Evolutionary conservation across 2,113 vertebrate species (phyloP), one percentile per base, ranked within the genome.

Genomic region (Zosterops japonicus): DNA sequence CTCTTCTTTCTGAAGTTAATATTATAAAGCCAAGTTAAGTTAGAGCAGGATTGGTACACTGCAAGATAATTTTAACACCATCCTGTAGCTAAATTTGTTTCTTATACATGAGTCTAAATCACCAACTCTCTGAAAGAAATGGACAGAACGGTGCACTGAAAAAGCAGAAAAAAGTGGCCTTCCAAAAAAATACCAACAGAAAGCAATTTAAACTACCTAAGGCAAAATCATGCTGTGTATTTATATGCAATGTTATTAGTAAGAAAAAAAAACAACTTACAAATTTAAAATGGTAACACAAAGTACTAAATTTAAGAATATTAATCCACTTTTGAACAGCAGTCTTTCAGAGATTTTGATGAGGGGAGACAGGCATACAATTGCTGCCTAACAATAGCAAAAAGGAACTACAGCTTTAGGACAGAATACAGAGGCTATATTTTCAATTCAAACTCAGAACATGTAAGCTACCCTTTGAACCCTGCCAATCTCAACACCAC

Each of bases 361-460:
- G 60, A 61, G 35, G 59, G 59, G 14, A 93, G 84, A 85, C 84
- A 91, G 75, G 70, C 85, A 57, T 27, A 88, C 67, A 95, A 86
- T 47, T 70, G 90, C 87, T 83, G 75, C 63, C 69, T 44, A 93
- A 91, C 84, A 95, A 85, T 31, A 77, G 91, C n/a, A 52, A 64
- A 93, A 89, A 83, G 61, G 63, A 95, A 55, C 85, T 85, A 56
- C 2, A 93, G 82, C 78, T 80, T 93, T 49, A 77, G 63, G 47
- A 64, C 12, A 39, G 61, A 92, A 81, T n/a, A 63, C 22, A 49
- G 46, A 84, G 27, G 56, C 63, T 47, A 0, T 27, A 69, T 65
- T 93, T 93, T 85, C 27, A 79, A 93, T 83, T 94, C 55, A 65
- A 71, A 76, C 65, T 94, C 53, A 24, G 53, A 94, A 79, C 0